Evolutionary conservation across 2,113 vertebrate species (phyloP), one percentile per base, ranked within the genome.

Genomic region (Suricata suricatta): DNA sequence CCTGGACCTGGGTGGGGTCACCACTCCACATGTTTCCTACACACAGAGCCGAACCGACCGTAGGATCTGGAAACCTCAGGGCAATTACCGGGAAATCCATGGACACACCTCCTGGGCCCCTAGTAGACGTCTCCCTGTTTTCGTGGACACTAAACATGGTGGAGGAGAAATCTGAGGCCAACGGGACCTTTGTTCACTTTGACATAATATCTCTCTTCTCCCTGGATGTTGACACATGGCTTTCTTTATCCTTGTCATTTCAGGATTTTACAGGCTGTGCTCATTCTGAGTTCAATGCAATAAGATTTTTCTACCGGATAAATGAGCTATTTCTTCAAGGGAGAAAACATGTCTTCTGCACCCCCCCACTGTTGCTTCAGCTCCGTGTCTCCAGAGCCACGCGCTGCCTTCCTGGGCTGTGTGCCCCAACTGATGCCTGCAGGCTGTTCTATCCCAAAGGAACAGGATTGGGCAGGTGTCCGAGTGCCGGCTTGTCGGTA

Each of bases 381-480:
- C 41, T 11, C 85, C 27, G 6, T 3, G 2, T 74, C 79, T 41
- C 66, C 41, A 2, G 47, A 0, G 6, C 15, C 1, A 8, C 1
- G 0, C 0, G 1, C 47, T 3, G 5, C 7, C 17, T 41, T 35
- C 29, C 86, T 14, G 27, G 12, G 2, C 29, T 1, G 4, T 1
- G 19, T 7, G 6, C 47, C 14, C 2, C 35, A 9, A 5, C 31
- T 3, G 1, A 9, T 5, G 4, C 38, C 44, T 33, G 3, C 0
- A 9, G 13, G 27, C 81, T 17, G 0, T 0, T 0, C 27, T 60
- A 17, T 10, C 14, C 35, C 83, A 14, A 31, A n/a, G 11, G 2
- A 19, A 9, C 0, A 9, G 7, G 2, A 10, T 11, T 0, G 11
- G 80, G 57, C 38, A 44, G 35, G n/a, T 5, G 2, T 14, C 52